Percentiles rank a stretch among this genome's conserved stretches.
Conservation (phyloP, 2,888 invertebrate species). For the Drosophila nr. perissopoda region DNA sequence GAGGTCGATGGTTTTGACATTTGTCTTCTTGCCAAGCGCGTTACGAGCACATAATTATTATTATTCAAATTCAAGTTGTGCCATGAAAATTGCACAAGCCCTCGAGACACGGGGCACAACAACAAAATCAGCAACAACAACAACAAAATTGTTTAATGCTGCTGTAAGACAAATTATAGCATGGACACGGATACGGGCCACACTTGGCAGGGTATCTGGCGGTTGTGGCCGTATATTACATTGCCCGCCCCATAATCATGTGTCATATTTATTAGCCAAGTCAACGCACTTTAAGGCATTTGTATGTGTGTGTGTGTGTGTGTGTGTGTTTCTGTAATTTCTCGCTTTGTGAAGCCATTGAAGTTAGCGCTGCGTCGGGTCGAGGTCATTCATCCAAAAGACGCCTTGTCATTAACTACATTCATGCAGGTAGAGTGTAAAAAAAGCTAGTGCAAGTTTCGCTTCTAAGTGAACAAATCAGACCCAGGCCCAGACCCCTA, state of each 20-base stretch:
- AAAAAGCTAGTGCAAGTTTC: not conserved
- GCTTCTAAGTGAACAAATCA: not conserved
- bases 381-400: slow-evolving; percentile 58
- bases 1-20: slow-evolving; percentile 57
- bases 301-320: not conserved
- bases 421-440: not conserved
- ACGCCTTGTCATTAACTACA: not conserved
- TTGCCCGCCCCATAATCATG: slow-evolving; percentile 28
- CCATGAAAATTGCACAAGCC: slow-evolving; percentile 50
- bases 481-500: slow-evolving; percentile 4
- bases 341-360: slow-evolving; percentile 40
- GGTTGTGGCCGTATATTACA: not conserved
- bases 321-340: slow-evolving; percentile 5
- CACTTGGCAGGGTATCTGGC: slow-evolving; percentile 19
- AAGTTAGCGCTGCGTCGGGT: slow-evolving; percentile 40
- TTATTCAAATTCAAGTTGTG: slow-evolving; percentile 45
- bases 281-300: slow-evolving; percentile 41
- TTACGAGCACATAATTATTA: slow-evolving; percentile 40
- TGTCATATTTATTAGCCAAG: slow-evolving; percentile 55
- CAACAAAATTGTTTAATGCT: slow-evolving; percentile 3
- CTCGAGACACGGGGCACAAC: slow-evolving; percentile 12
- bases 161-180: slow-evolving; percentile 26
- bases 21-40: slow-evolving; percentile 49
- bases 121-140: slow-evolving; percentile 1
- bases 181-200: slow-evolving; percentile 25